Evolutionary conservation across 2,797 vertebrate species (phyloP).

Genomic region (Phrynocephalus vlangalii): DNA sequence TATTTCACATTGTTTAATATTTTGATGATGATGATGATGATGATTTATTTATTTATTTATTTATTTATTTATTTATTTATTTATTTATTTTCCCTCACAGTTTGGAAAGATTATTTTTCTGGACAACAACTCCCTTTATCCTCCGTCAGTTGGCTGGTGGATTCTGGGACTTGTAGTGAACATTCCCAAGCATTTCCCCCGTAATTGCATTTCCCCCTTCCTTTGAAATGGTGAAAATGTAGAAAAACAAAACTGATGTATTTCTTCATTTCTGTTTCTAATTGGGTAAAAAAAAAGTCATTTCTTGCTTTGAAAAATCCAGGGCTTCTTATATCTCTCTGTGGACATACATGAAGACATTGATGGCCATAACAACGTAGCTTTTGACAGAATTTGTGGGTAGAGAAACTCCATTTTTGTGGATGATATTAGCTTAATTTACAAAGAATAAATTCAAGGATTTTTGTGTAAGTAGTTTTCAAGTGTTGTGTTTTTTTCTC

Average conservation of each 20-base stretch:
- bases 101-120: too few species aligned
- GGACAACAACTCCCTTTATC: too few species aligned
- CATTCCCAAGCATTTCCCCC: too few species aligned
- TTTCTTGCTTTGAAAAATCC: not conserved
- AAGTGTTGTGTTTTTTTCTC: not conserved
- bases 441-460: not conserved
- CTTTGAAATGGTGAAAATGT: not conserved
- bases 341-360: not conserved
- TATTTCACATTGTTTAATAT: too few species aligned
- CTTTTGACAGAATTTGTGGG: not conserved
- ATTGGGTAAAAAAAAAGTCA: not conserved
- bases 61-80: too few species aligned
- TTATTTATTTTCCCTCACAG: too few species aligned
- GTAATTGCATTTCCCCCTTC: too few species aligned
- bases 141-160: too few species aligned
- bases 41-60: too few species aligned
- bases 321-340: not conserved
- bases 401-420: not conserved
- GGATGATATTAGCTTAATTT: not conserved
- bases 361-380: not conserved
- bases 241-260: not conserved
- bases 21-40: too few species aligned
- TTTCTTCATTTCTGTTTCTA: not conserved
- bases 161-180: too few species aligned
- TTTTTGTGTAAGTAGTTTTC: not conserved